A percentile compares a stretch with the other conserved stretches of the same genome.
Evolutionary conservation across 2,888 invertebrate genomes (phyloP).

Genomic region (Brassicogethes aeneus): DNA sequence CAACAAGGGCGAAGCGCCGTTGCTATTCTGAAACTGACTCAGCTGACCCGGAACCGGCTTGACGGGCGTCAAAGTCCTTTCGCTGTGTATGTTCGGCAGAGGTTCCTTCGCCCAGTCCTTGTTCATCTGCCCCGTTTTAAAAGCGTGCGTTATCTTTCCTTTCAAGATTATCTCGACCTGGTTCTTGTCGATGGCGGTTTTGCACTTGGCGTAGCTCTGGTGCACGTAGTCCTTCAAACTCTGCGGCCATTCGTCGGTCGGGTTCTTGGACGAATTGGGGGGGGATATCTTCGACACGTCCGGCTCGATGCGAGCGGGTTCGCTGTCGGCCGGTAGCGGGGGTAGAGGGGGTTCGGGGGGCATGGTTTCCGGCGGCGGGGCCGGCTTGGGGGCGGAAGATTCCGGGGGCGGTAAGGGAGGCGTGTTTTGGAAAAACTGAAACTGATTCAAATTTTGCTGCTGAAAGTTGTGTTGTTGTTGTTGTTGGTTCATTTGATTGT

Average conservation of each 20-base stretch:
- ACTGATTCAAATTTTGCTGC: constrained; percentile 27
- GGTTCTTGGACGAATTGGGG: constrained; percentile 39
- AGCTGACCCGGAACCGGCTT: constrained; percentile 46
- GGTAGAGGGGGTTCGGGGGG: constrained; percentile 47
- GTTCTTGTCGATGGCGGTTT: constrained; percentile 81
- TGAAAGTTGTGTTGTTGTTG: constrained; percentile 32
- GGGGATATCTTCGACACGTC: constrained; percentile 13
- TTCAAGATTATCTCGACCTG: constrained; percentile 90
- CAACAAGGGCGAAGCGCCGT: constrained; percentile 15
- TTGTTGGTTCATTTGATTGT: constrained; percentile 19
- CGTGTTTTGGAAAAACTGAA: too few species aligned
- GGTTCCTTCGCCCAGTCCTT: constrained; percentile 95
- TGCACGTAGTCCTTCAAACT: constrained; percentile 80
- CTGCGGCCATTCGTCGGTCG: constrained; percentile 68
- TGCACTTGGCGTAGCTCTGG: constrained; percentile 85
- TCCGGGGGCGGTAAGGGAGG: constrained; percentile 47
- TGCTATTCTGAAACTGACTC: constrained; percentile 50
- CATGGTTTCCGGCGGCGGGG: constrained; percentile 48
- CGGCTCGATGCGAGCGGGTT: constrained; percentile 34
- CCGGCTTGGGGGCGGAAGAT: constrained; percentile 40
- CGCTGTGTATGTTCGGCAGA: constrained; percentile 79
- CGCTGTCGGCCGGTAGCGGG: constrained; percentile 24
- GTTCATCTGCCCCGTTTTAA: constrained; percentile 79
- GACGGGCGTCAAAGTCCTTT: constrained; percentile 51
- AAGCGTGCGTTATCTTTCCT: constrained; percentile 86